Percentiles rank a stretch among this genome's conserved stretches.
These are phyloP conservation scores for Acrocera orbiculus DNA, from an alignment of 2,888 invertebrate genomes.

Conservation along the genomic window DNA sequence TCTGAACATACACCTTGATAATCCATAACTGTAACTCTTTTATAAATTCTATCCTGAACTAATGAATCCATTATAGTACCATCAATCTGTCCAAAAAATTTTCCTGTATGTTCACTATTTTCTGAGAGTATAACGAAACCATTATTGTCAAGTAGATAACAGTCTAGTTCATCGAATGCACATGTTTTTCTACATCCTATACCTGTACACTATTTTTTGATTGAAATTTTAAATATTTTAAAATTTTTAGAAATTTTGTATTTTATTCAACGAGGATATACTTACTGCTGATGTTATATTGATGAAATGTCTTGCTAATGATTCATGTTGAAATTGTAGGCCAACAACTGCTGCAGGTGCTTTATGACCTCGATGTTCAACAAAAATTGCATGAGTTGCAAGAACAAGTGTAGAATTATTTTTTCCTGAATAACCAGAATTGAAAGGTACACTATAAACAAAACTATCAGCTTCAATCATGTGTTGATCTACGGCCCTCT, in stretches of 20 bases:
- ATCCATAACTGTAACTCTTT: slow-evolving; percentile 70
- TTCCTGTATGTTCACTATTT: slow-evolving; percentile 67
- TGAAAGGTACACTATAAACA: slow-evolving; percentile 54
- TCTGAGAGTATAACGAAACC: slow-evolving; percentile 87
- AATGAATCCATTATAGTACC: slow-evolving; percentile 87
- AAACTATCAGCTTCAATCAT: slow-evolving; percentile 73
- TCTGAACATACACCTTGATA: slow-evolving; percentile 75
- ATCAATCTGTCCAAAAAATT: slow-evolving; percentile 88
- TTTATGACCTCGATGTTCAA: slow-evolving; percentile 63
- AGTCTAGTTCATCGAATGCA: slow-evolving; percentile 72
- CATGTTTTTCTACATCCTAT: slow-evolving; percentile 66
- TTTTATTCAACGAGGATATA: slow-evolving; percentile 1
- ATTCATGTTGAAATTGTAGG: slow-evolving; percentile 68
- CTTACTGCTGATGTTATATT: slow-evolving; percentile 75
- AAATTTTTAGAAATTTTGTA: not conserved
- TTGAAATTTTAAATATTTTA: not conserved
- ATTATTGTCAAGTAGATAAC: slow-evolving; percentile 86
- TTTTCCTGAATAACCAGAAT: slow-evolving; percentile 31
- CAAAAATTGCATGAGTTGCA: slow-evolving; percentile 81
- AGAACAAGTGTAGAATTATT: slow-evolving; percentile 50
- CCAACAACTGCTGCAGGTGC: slow-evolving; percentile 89
- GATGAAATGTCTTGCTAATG: slow-evolving; percentile 65
- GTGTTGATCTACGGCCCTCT: slow-evolving; percentile 78
- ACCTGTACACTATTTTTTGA: slow-evolving; percentile 39
- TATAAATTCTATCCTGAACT: slow-evolving; percentile 79